Base-by-base conservation (phyloP, 2,113 vertebrate genomes). In the Pogonocichla stellata region DNA sequence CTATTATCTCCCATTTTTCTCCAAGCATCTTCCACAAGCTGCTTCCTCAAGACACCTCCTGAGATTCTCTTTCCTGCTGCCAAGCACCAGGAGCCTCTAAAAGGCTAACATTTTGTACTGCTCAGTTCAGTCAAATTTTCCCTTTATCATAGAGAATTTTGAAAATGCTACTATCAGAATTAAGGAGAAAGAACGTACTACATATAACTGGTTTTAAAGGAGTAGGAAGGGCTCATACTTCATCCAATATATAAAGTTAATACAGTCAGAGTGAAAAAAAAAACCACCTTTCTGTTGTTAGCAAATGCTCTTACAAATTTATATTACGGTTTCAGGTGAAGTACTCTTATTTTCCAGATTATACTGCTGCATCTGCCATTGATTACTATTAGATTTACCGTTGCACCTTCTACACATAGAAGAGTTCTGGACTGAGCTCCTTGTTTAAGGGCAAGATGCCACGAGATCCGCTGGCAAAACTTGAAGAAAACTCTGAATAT, bases 231-330 rank as follows among this genome's bases (percentile, higher is more conserved):
- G 14, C 20, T 70, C 5, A 3, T 29, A 50, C n/a, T 78, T 62
- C 43, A 78, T 33, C 8, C n/a, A 88, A 48, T 8, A 56, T 51
- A 50, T 5, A 19, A 51, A 79, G 20, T 47, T 40, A 53, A 62
- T 17, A 61, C 1, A 70, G 31, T 19, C 3, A 8, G 5, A n/a
- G 14, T 1, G 4, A 9, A 33, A 86, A 38, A 34, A 11, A 5
- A 1, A 5, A 10, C 0, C 6, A 54, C 1, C 9, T 36, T n/a
- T 54, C 10, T 51, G 8, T 31, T 72, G 8, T 33, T 89, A 40
- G 31, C 10, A 17, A 85, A 79, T 17, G 42, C 25, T 65, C 14
- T 45, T 43, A 29, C 29, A 5, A 82, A 43, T 29, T 64, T 54
- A 20, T 16, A 9, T 43, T 69, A 64, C 31, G 42, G 31, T 62